Conservation (phyloP, 2,797 vertebrate species). For the Neomorphus geoffroyi region DNA sequence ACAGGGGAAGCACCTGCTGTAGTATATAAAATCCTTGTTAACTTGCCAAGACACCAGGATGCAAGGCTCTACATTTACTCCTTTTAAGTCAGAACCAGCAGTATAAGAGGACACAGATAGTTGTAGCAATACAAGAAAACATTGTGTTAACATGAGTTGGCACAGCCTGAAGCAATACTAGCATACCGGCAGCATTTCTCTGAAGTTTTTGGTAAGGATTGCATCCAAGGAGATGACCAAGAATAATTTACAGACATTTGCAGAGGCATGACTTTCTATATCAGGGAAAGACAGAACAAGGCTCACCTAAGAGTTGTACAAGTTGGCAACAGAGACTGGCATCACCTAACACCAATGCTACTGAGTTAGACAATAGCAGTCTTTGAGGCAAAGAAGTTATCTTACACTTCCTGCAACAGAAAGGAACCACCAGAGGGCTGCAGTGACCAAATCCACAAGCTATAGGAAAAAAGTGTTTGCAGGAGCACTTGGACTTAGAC, state of each 20-base stretch:
- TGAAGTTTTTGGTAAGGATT: not conserved
- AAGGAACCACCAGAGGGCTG: not conserved
- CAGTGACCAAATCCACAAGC: not conserved
- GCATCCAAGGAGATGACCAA: not conserved
- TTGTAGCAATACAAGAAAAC: not conserved
- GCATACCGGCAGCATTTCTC: not conserved
- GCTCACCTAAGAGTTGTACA: not conserved
- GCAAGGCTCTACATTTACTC: not conserved
- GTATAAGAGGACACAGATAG: not conserved
- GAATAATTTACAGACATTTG: not conserved
- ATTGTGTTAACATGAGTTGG: not conserved
- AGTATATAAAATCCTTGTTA: not conserved
- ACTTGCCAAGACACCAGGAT: not conserved
- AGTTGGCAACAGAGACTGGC: not conserved
- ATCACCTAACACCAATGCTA: not conserved
- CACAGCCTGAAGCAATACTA: not conserved
- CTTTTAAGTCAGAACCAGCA: not conserved
- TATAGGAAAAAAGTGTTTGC: not conserved
- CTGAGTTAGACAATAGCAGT: fast-evolving
- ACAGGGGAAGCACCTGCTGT: not conserved
- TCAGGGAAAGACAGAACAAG: not conserved
- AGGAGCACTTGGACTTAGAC: not conserved
- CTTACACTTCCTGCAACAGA: not conserved
- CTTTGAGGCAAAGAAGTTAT: not conserved
- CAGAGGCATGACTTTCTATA: not conserved